Base-by-base conservation (phyloP, 2,888 invertebrate genomes). In the Pachycephus smyrnensis region DNA sequence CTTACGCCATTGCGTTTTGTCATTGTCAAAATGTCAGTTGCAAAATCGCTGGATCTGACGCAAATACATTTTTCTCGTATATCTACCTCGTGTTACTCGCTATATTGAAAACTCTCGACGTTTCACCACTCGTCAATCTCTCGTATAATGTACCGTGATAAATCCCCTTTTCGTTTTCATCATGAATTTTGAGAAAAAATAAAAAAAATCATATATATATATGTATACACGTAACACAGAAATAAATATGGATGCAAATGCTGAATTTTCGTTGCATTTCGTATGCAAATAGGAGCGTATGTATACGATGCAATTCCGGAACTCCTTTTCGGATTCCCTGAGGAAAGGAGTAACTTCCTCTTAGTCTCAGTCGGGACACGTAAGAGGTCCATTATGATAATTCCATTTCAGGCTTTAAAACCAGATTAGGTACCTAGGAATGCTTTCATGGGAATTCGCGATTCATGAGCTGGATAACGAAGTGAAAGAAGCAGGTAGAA, bases 371-470 rank as follows among this genome's bases (percentile, higher is more conserved):
- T 23, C 23, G 55, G 23, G 80, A 73, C 75, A 75, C 68, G 32
- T 75, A 77, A 78, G 76, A 79, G 79, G 83, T 80, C 77, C 79
- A 83, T 83, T 83, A 80, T 83, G 82, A 80, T 83, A 83, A 83
- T 83, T 77, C 71, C 33, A 31, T 69, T 55, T 55, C 12, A n/a
- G 12, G 30, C 68, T 75, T 68, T 37, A 73, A 75, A 80, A 81
- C 79, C 80, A 76, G 75, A 81, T 83, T 83, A 83, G 55, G 15
- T 55, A 55, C 9, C 55, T 55, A 55, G 55, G 15, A 55, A 55
- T 55, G 55, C 55, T 55, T 55, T 55, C 23, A 55, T 55, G 55
- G 55, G 55, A 55, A 55, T 23, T 55, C 55, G 23, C 55, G 55
- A 55, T 55, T 55, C 55, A 55, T 55, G 55, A 55, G 55, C 55